Evolutionary conservation across 1,140 invertebrate genomes (phyloP).

Genomic region (Zaprionus inermis): DNA sequence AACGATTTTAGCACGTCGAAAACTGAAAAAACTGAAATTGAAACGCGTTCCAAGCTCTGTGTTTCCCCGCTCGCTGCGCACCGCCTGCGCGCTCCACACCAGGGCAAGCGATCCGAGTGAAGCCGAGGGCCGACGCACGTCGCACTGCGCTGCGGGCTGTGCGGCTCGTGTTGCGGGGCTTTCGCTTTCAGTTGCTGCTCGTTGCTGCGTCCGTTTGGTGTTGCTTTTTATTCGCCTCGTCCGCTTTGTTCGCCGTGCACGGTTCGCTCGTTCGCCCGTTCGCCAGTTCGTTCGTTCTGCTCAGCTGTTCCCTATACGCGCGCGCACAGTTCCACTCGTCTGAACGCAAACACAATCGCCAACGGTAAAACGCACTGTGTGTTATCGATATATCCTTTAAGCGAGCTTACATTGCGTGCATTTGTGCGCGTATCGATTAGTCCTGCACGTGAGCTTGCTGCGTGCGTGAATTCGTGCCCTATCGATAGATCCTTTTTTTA

Average conservation of each 20-base stretch:
- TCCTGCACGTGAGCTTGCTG: neutral
- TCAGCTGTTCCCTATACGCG: neutral
- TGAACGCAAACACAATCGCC: conserved; percentile 3
- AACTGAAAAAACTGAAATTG: conserved; percentile 18
- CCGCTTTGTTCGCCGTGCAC: conserved; percentile 35
- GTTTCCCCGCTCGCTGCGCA: neutral
- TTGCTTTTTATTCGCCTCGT: conserved; percentile 58
- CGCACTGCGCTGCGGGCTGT: conserved; percentile 48
- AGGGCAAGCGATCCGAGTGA: conserved; percentile 8
- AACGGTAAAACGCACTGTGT: conserved; percentile 36
- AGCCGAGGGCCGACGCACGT: conserved; percentile 61
- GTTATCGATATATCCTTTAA: conserved; percentile 14
- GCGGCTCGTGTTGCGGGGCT: conserved; percentile 59
- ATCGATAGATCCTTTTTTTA: neutral
- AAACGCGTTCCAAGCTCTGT: conserved; percentile 48
- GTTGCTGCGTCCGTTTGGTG: conserved; percentile 76
- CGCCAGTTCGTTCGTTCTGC: neutral
- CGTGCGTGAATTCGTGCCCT: neutral
- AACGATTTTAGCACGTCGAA: conserved; percentile 51
- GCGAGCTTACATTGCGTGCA: conserved; percentile 3
- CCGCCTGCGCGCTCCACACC: neutral
- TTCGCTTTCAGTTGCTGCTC: conserved; percentile 82
- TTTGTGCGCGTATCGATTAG: conserved; percentile 1
- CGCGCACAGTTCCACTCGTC: neutral
- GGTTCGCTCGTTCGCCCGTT: conserved; percentile 5